Evolutionary conservation across 2,113 vertebrate species (phyloP).

Genomic region (Gavialis gangeticus): DNA sequence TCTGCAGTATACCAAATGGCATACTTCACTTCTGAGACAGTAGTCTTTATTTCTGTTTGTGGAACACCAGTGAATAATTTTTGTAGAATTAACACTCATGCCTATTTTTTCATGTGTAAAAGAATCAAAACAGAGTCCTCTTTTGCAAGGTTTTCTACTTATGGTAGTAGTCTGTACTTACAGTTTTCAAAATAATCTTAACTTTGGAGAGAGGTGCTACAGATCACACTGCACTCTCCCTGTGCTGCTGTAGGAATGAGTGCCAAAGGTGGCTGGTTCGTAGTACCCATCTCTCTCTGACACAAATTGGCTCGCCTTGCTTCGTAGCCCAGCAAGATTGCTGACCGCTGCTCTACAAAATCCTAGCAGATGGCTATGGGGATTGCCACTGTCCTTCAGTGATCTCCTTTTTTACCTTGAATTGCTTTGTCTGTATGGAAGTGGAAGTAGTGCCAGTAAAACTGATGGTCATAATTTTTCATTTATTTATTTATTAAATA

Average conservation of each 20-base stretch:
- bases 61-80: not conserved
- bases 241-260: no score
- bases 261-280: no score
- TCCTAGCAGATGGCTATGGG: fast-evolving
- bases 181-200: not conserved
- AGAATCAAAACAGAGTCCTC: not conserved
- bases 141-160: not conserved
- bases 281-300: no score
- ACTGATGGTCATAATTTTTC: not conserved
- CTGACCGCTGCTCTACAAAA: no score
- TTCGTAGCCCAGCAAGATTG: no score
- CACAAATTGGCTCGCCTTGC: no score
- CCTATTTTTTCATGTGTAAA: not conserved
- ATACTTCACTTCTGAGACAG: not conserved
- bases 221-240: not conserved
- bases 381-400: not conserved
- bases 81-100: not conserved
- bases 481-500: no score
- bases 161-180: not conserved
- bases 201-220: not conserved
- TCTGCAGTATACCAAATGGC: not conserved
- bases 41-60: not conserved
- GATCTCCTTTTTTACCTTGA: not conserved
- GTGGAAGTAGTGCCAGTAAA: not conserved
- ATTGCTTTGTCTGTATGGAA: not conserved